These are phyloP conservation scores for Connochaetes taurinus DNA, from an alignment of 2,113 vertebrate species.

Conservation along the genomic window DNA sequence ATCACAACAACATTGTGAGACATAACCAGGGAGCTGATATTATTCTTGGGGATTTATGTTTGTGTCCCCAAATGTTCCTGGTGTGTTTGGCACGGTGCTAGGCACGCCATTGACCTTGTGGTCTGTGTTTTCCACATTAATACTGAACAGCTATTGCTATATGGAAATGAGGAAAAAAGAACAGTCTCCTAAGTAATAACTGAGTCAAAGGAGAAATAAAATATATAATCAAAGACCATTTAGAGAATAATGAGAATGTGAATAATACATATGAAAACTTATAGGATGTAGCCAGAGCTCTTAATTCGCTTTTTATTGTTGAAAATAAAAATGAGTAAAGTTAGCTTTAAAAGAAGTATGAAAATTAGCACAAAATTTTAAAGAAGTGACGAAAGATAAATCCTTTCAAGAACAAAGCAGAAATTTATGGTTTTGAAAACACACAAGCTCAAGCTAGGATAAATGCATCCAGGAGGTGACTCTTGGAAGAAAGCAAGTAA, in stretches of 20 bases:
- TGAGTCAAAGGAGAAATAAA: conserved; percentile 48
- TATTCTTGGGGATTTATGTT: neutral
- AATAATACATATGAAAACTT: conserved; percentile 3
- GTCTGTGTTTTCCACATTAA: neutral
- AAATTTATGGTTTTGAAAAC: neutral
- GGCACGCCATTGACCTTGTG: neutral
- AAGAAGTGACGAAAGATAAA: conserved; percentile 18
- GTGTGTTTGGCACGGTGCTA: accelerated
- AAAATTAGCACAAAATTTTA: conserved; percentile 28
- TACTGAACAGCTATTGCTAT: neutral
- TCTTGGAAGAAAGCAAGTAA: conserved; percentile 6
- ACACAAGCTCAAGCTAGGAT: neutral
- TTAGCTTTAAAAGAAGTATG: conserved; percentile 37
- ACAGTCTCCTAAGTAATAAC: conserved; percentile 13
- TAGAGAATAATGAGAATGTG: conserved; percentile 38
- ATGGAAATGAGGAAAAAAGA: neutral
- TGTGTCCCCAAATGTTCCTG: neutral
- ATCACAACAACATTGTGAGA: neutral
- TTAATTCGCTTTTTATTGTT: conserved; percentile 47
- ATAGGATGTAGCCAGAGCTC: neutral
- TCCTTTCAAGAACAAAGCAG: conserved; percentile 27
- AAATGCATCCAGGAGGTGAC: neutral
- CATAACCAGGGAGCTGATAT: neutral
- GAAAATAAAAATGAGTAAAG: conserved; percentile 47
- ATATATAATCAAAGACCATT: conserved; percentile 34